These are phyloP conservation scores for Apis dorsata DNA, from an alignment of 1,140 invertebrate species.

Conservation along the genomic window DNA sequence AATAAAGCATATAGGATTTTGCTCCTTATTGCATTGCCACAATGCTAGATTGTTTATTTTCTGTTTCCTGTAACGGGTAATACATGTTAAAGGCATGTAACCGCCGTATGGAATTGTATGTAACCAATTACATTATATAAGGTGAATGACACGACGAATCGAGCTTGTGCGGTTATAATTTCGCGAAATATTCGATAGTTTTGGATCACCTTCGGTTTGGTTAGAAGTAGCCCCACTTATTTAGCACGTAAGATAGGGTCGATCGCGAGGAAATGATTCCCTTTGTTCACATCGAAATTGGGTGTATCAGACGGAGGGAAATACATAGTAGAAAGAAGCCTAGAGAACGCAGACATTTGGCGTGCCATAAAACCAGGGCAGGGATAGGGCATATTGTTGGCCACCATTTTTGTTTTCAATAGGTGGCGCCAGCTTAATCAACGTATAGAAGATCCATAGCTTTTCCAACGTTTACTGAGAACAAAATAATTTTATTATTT, in stretches of 20 bases:
- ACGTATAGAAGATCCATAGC: slow-evolving; percentile 27
- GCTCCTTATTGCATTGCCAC: slow-evolving; percentile 43
- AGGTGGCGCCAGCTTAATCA: slow-evolving; percentile 70
- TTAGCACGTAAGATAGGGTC: slow-evolving; percentile 63
- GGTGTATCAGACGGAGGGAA: slow-evolving; percentile 67
- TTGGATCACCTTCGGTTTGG: slow-evolving; percentile 74
- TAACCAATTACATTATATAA: slow-evolving; percentile 74
- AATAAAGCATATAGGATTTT: slow-evolving; percentile 44
- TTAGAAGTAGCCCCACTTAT: slow-evolving; percentile 72
- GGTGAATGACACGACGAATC: slow-evolving; percentile 65
- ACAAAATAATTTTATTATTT: slow-evolving; percentile 22
- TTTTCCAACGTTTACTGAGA: slow-evolving; percentile 30
- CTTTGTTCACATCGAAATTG: slow-evolving; percentile 70
- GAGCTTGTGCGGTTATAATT: slow-evolving; percentile 71
- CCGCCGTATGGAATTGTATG: slow-evolving; percentile 50
- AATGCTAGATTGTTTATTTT: slow-evolving; percentile 45
- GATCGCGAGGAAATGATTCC: slow-evolving; percentile 56
- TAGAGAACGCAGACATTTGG: slow-evolving; percentile 76
- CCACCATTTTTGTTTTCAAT: slow-evolving; percentile 79
- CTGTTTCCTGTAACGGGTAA: slow-evolving; percentile 45
- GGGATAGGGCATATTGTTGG: slow-evolving; percentile 77
- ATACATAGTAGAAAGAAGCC: slow-evolving; percentile 74
- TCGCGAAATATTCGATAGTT: slow-evolving; percentile 67
- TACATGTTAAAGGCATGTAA: slow-evolving; percentile 53
- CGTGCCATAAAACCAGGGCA: slow-evolving; percentile 75